Base-by-base conservation (phyloP, 2,797 vertebrate species). In the Capromys pilorides region DNA sequence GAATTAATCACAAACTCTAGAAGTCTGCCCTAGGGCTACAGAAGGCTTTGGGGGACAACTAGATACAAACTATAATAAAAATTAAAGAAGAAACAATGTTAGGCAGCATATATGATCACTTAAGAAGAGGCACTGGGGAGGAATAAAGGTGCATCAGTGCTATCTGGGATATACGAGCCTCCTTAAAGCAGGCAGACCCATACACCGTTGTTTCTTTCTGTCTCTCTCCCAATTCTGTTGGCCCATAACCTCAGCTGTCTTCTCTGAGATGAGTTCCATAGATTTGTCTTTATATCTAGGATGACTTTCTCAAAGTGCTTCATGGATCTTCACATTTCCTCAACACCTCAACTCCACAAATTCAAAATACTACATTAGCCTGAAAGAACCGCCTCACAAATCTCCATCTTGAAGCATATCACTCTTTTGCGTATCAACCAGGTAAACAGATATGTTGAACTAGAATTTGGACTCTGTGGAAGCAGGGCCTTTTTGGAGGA, bases 261-360 rank as follows among this genome's bases (percentile, higher is more conserved):
- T 33, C 80, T 91, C 61, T 69, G 49, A 85, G 49, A 88, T 5
- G 18, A 57, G 39, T 24, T 59, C 77, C 84, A 45, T 5, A 51
- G 62, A 75, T 12, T 4, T 0, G 26, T 36, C 77, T 86, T 78
- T 41, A 14, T 64, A 33, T 36, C 31, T 9, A 64, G 13, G 61
- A 5, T 86, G 66, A 19, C 73, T 94, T 94, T 94, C 94, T 73
- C 89, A 13, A 81, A 54, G 36, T 71, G n/a, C 33, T 61, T 59
- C 3, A 33, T 75, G 21, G 4, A 22, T 82, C 71, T 39, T 85
- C n/a, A 18, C 19, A 33, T 66, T 6, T 64, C 51, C 49, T 1
- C 13, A 21, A 49, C n/a, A 57, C 33, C 51, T 73, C 61, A 86
- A 36, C 80, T 69, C 49, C 83, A 80, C 67, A 91, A 57, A 13